Percentiles rank a stretch among this genome's conserved stretches.
Evolutionary conservation across 2,113 vertebrate genomes (phyloP).

Genomic region (Stictonetta naevosa): DNA sequence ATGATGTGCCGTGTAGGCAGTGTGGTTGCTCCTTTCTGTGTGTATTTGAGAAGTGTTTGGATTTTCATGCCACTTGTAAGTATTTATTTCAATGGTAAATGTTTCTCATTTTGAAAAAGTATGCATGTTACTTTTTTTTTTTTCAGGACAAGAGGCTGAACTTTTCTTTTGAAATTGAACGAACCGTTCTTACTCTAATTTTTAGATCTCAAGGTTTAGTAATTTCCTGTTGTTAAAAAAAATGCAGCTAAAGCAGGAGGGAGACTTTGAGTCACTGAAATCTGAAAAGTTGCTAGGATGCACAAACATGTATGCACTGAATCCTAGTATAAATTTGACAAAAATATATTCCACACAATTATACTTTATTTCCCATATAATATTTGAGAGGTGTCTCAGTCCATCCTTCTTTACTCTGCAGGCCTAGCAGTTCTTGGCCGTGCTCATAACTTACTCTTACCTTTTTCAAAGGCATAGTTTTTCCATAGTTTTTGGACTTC

Average conservation of each 20-base stretch:
- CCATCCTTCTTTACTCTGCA: background rate
- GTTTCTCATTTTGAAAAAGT: background rate
- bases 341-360: background rate
- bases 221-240: background rate
- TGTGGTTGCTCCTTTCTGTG: conserved; percentile 87
- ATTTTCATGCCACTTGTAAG: conserved; percentile 88
- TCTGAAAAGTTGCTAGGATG: background rate
- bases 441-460: background rate
- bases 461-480: background rate
- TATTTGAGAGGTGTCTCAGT: background rate
- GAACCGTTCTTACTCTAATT: background rate
- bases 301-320: background rate
- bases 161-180: background rate
- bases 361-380: background rate
- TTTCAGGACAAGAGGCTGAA: background rate
- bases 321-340: background rate
- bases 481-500: background rate
- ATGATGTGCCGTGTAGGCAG: conserved; percentile 91
- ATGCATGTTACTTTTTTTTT: background rate
- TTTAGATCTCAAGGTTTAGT: background rate
- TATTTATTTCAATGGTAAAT: background rate
- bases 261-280: background rate
- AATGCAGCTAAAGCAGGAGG: background rate
- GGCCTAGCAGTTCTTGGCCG: background rate
- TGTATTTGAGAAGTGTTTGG: conserved; percentile 87